Evolutionary conservation across 2,888 invertebrate species (phyloP), one percentile per base, ranked within the genome.

Genomic region (Eurytoma californica): DNA sequence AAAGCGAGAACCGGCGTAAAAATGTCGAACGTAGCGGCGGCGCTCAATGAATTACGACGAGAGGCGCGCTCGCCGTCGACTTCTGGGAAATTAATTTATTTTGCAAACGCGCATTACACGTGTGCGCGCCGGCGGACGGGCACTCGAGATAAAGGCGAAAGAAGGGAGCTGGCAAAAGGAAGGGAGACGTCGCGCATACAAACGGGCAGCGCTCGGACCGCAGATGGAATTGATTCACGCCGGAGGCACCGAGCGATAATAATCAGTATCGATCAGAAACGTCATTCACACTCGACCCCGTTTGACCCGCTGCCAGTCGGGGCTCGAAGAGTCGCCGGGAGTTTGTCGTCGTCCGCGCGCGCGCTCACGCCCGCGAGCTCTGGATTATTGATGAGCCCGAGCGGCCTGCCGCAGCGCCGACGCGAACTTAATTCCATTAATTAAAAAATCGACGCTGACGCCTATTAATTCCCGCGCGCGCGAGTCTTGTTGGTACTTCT

Each of bases 221-320:
- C 47, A 72, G 18, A 47, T 67, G 69, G 55, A 57, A 66, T 66
- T 75, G 61, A 58, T 60, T 66, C 5, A 16, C 28, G 60, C 20
- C 53, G 30, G 63, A 51, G 53, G 53, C 18, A 61, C 24, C 16
- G 51, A 57, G 3, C 66, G 69, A 69, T 57, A 63, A 60, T 55
- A 61, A 79, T 80, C 75, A 75, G 61, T 47, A 80, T 80, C 72
- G 74, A 75, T 80, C 72, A 67, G 39, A 72, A 47, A 70, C 30
- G 72, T 76, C 79, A 65, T 72, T 76, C 72, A 72, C 57, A 72
- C 72, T 80, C 58, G 79, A 80, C 72, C 72, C n/a, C 39, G 24
- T 53, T 75, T 80, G 66, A 80, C 74, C 66, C 49, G 39, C 55
- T 13, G 47, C 13, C 14, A n/a, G 30, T 20, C 24, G 7, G 24